Percentiles rank a stretch among this genome's conserved stretches.
phyloP scores from a whole-genome alignment of 2,888 invertebrate genomes.

The Drosophila pullipes region DNA sequence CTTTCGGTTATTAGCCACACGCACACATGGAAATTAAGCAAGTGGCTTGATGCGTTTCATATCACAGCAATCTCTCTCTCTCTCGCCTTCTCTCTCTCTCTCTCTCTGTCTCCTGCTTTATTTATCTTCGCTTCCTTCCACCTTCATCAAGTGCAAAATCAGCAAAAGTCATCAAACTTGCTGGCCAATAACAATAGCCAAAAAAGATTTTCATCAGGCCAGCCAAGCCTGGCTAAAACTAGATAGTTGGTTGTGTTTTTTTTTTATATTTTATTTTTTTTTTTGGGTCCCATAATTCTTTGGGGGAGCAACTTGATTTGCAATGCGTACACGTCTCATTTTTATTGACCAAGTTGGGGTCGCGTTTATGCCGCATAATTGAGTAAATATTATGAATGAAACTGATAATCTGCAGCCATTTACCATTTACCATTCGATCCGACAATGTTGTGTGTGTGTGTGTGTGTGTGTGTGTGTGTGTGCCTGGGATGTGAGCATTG shows the following conservation, averaged over 20 bases:
- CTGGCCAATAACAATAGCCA: conserved; percentile 34
- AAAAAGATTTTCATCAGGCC: conserved; percentile 18
- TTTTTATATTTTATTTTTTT: background rate
- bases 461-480: background rate
- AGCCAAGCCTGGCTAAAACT: background rate
- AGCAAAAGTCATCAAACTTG: conserved; percentile 36
- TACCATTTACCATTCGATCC: conserved; percentile 50
- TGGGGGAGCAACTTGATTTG: conserved; percentile 44
- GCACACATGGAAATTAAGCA: conserved; percentile 51
- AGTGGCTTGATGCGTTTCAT: conserved; percentile 46
- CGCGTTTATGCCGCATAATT: conserved; percentile 73
- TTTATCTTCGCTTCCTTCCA: background rate
- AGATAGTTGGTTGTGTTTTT: background rate
- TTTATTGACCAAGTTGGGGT: conserved; percentile 70
- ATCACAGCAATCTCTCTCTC: conserved; percentile 13
- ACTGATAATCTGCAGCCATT: conserved; percentile 64
- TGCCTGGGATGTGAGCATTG: background rate
- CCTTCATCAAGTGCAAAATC: conserved; percentile 28
- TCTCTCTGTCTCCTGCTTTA: background rate
- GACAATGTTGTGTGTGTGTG: conserved; percentile 16
- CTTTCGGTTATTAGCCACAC: conserved; percentile 35
- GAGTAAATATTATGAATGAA: conserved; percentile 74
- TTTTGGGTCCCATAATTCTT: conserved; percentile 2
- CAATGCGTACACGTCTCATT: conserved; percentile 66
- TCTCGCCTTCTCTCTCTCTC: background rate